A percentile compares a stretch with the other conserved stretches of the same genome.
These are phyloP conservation scores for Phengaris arion DNA, from an alignment of 2,888 invertebrate genomes.

Conservation along the genomic window DNA sequence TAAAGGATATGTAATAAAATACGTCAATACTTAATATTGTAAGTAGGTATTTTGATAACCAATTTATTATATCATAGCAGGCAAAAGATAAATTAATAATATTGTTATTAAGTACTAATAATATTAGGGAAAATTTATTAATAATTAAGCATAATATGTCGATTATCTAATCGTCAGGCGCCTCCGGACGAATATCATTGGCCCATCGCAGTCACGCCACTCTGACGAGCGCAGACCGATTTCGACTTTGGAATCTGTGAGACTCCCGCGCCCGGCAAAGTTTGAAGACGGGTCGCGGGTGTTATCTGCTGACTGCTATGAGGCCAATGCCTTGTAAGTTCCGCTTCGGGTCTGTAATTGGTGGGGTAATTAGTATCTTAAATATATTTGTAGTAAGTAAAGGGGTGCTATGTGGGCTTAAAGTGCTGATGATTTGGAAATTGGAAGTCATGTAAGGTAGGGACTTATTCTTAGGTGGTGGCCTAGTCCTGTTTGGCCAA, in stretches of 20 bases:
- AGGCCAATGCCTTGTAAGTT: slow-evolving; percentile 30
- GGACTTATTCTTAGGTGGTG: too few species aligned
- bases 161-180: slow-evolving; percentile 62
- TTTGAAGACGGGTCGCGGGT: slow-evolving; percentile 26
- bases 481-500: too few species aligned
- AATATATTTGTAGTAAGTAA: too few species aligned
- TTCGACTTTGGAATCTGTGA: slow-evolving; percentile 54
- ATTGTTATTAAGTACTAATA: too few species aligned
- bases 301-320: slow-evolving; percentile 28
- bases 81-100: background rate
- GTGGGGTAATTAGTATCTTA: too few species aligned
- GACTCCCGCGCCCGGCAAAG: slow-evolving; percentile 8
- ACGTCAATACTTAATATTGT: too few species aligned
- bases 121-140: background rate
- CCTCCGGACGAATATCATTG: slow-evolving; percentile 56
- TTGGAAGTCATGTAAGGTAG: too few species aligned
- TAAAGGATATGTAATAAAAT: too few species aligned
- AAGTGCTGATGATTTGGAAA: too few species aligned
- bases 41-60: too few species aligned
- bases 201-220: slow-evolving; percentile 70
- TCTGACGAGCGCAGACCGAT: slow-evolving; percentile 55
- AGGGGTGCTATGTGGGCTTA: too few species aligned
- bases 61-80: background rate
- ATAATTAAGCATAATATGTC: slow-evolving; percentile 2
- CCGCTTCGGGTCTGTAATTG: background rate